A percentile compares a stretch with the other conserved stretches of the same genome.
Conservation (phyloP, 2,888 invertebrate genomes). For the Crocallis elinguaria region DNA sequence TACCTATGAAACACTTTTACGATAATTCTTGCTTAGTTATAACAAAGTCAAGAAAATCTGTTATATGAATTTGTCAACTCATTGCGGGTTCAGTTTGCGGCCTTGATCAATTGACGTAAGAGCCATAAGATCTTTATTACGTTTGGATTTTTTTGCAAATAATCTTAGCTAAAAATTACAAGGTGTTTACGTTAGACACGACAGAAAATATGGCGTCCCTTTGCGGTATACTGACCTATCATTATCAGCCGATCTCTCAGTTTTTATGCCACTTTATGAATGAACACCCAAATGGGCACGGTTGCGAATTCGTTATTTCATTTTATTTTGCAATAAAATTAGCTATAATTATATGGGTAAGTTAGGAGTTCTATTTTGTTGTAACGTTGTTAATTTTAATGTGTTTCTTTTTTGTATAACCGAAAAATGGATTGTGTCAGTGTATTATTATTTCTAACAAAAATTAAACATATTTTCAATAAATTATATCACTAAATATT, state of each 20-base stretch:
- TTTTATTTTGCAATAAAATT: conserved; percentile 51
- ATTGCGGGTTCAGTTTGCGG: too few species aligned
- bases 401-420: not conserved
- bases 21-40: too few species aligned
- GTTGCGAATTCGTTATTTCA: conserved; percentile 62
- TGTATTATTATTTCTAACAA: too few species aligned
- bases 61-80: too few species aligned
- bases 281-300: conserved; percentile 57
- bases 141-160: conserved; percentile 3
- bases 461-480: too few species aligned
- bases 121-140: too few species aligned
- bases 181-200: conserved; percentile 73
- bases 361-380: conserved; percentile 4
- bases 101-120: too few species aligned
- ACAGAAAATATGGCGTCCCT: conserved; percentile 72
- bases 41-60: too few species aligned
- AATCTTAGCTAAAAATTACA: conserved; percentile 60
- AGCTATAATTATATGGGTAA: conserved; percentile 33
- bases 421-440: too few species aligned
- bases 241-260: conserved; percentile 61
- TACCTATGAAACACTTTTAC: too few species aligned
- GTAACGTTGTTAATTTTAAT: not conserved
- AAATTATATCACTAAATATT: too few species aligned
- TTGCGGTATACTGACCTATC: conserved; percentile 64
- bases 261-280: conserved; percentile 74